These are phyloP conservation scores for Seladonia tumulorum DNA, from an alignment of 2,888 invertebrate genomes.

Conservation along the genomic window DNA sequence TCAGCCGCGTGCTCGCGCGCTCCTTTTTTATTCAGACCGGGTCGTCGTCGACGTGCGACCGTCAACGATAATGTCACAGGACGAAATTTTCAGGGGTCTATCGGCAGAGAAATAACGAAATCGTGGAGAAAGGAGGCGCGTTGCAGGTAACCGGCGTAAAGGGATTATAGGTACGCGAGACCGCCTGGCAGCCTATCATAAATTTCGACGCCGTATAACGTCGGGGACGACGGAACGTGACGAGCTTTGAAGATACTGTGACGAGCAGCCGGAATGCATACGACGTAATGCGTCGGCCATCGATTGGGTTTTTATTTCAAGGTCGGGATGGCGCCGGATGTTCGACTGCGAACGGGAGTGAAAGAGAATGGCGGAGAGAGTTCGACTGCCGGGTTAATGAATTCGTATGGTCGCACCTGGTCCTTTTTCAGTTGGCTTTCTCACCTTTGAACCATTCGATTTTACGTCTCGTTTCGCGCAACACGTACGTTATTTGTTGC, in stretches of 20 bases:
- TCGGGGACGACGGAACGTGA: constrained; percentile 50
- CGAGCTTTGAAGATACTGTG: constrained; percentile 51
- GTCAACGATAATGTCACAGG: constrained; percentile 41
- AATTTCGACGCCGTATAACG: constrained; percentile 60
- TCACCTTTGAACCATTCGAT: not conserved
- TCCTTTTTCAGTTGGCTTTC: not conserved
- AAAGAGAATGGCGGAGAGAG: constrained; percentile 5
- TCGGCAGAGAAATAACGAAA: constrained; percentile 41
- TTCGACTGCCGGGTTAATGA: constrained; percentile 3
- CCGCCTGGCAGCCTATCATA: constrained; percentile 58
- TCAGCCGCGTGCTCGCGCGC: not conserved
- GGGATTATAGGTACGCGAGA: constrained; percentile 55
- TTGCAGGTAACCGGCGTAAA: constrained; percentile 55
- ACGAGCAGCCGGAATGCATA: constrained; percentile 35
- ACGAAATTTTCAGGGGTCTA: constrained; percentile 42
- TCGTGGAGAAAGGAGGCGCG: constrained; percentile 12
- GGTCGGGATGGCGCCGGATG: constrained; percentile 18
- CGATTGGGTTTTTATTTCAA: constrained; percentile 37
- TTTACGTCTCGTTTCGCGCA: not conserved
- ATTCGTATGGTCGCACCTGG: not conserved
- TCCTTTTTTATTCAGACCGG: constrained; percentile 38
- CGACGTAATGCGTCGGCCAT: constrained; percentile 20
- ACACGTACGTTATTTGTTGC: not conserved
- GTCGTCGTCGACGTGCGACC: constrained; percentile 52
- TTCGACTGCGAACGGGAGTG: not conserved